These are phyloP conservation scores for Eclectus roratus DNA, from an alignment of 2,113 vertebrate genomes.

Conservation along the genomic window DNA sequence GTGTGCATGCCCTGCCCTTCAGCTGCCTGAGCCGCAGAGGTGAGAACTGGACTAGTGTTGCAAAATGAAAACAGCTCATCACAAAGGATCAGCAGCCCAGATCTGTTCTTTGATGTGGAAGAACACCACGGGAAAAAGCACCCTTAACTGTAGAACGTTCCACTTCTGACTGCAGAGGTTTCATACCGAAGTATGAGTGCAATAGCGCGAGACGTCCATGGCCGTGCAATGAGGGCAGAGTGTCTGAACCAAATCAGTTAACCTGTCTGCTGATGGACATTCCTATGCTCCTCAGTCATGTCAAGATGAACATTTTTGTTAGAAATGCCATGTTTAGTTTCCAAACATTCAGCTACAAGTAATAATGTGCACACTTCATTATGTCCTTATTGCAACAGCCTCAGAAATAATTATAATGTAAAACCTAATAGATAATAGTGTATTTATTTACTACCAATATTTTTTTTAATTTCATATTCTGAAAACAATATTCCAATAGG, in stretches of 20 bases:
- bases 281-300: neutral
- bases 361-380: neutral
- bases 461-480: neutral
- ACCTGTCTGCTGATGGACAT: neutral
- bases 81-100: neutral
- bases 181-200: rapidly evolving
- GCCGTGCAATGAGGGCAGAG: rapidly evolving
- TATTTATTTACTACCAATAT: neutral
- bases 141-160: conserved; percentile 8
- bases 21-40: neutral
- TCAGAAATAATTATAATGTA: neutral
- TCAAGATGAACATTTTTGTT: neutral
- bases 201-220: rapidly evolving
- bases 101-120: neutral
- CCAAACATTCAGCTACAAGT: neutral
- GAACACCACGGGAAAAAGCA: neutral
- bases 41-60: neutral
- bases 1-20: rapidly evolving
- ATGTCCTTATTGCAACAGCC: neutral
- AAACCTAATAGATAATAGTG: rapidly evolving
- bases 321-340: neutral
- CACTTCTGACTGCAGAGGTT: neutral
- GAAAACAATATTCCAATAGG: neutral
- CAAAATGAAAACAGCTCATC: neutral
- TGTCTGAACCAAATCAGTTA: neutral